Evolutionary conservation across 2,113 vertebrate genomes (phyloP).

Genomic region (Pantherophis guttatus): DNA sequence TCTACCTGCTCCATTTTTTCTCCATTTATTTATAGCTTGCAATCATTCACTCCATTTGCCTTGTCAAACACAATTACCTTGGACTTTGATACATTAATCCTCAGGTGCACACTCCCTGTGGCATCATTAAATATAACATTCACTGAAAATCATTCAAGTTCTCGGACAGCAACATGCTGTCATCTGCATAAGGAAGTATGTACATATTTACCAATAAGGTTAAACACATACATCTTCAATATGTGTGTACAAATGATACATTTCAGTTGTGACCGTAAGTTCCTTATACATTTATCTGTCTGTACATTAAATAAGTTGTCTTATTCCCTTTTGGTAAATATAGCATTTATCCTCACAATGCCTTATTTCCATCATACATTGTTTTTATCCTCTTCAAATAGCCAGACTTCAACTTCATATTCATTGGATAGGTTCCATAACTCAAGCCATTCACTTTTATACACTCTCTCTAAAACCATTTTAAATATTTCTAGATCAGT

Average conservation of each 20-base stretch:
- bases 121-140: not conserved
- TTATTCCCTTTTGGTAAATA: not conserved
- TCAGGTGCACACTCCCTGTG: not conserved
- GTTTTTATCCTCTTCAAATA: not conserved
- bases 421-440: not conserved
- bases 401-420: not conserved
- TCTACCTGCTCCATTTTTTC: not conserved
- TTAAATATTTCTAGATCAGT: not conserved
- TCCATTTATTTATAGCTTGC: not conserved
- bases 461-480: not conserved
- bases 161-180: not conserved
- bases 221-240: not conserved
- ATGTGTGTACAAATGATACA: not conserved
- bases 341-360: not conserved
- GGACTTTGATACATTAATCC: not conserved
- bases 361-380: not conserved
- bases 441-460: not conserved
- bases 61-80: not conserved
- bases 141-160: not conserved
- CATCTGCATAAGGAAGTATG: not conserved
- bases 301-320: not conserved
- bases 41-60: not conserved
- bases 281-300: not conserved
- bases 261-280: not conserved
- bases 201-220: not conserved